Base-by-base conservation (phyloP, 2,797 vertebrate genomes). In the Lerista edwardsae region DNA sequence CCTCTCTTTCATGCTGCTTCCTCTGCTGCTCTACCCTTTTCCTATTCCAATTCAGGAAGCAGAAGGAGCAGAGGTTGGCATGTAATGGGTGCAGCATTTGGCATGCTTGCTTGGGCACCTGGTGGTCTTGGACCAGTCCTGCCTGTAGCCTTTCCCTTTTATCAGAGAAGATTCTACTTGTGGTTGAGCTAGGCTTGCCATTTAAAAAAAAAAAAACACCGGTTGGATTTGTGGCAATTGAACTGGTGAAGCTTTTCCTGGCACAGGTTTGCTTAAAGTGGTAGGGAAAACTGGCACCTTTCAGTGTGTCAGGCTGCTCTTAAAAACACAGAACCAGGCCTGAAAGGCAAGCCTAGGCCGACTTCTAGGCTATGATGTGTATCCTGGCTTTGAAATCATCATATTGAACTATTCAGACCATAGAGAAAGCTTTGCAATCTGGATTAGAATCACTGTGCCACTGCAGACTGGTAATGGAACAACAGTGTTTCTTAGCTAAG, bases 401-500 rank as follows among this genome's bases (percentile, higher is more conserved):
- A 36, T 61, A 15, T 27, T 29, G 67, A 59, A 71, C 44, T 78
- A 51, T 79, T 75, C 65, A 47, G 86, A 55, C 6, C 2, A 75
- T 73, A 1, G 6, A 61, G 0, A 12, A 75, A 77, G 81, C 84
- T 75, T 89, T 89, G 80, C 85, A 86, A 87, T 91, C 17, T 31
- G 80, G 1, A 31, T 73, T 34, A 39, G 69, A 87, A 57, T 62
- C 82, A 44, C 36, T 57, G 39, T 79, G 69, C 64, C 0, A 1
- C 81, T 85, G 84, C 80, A 83, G 47, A 85, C 78, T 51, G 36
- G 72, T 92, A 93, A 94, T 93, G 94, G 94, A 94, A 95, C n/a
- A 91, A 89, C 94, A 94, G 94, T 90, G 83, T 88, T 90, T 57
- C 86, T 93, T 44, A 80, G 86, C 89, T 84, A 87, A 87, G 76